Percentiles rank a stretch among this genome's conserved stretches.
phyloP scores from a whole-genome alignment of 2,113 vertebrate species.

The Etheostoma spectabile region DNA sequence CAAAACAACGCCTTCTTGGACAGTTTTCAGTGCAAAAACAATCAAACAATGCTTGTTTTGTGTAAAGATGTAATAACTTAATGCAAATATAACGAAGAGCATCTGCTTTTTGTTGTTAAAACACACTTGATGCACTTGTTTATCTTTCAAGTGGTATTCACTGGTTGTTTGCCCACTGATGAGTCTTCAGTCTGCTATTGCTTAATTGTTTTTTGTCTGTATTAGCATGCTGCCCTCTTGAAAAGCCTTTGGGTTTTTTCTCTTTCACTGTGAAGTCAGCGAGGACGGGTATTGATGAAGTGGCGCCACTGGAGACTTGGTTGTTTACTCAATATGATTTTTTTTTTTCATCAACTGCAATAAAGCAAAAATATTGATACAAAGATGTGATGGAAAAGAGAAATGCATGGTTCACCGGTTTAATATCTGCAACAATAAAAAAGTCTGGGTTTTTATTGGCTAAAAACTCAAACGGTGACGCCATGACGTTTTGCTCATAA shows the following conservation, averaged over 20 bases:
- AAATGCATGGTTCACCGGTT: background rate
- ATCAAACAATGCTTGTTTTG: background rate
- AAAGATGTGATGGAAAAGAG: background rate
- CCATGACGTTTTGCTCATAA: background rate
- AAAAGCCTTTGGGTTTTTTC: background rate
- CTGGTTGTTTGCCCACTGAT: slow-evolving; percentile 8
- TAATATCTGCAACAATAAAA: slow-evolving; percentile 17
- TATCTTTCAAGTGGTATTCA: slow-evolving; percentile 15
- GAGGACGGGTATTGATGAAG: slow-evolving; percentile 22
- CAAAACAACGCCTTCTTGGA: background rate
- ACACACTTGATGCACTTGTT: slow-evolving; percentile 15
- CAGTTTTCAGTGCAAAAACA: background rate
- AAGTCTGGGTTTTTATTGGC: background rate
- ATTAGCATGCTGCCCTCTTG: background rate
- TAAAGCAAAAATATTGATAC: slow-evolving; percentile 9
- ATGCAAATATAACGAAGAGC: slow-evolving; percentile 7
- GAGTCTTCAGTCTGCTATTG: background rate
- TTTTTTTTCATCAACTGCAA: background rate
- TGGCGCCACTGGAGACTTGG: background rate
- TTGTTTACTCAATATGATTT: slow-evolving; percentile 9
- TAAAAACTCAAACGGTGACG: background rate
- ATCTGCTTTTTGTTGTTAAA: background rate
- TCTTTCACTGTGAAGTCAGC: background rate
- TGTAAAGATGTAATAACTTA: background rate
- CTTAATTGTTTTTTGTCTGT: background rate